Percentiles rank a stretch among this genome's conserved stretches.
These are phyloP conservation scores for Chaetoderma sp. DNA, from an alignment of 2,888 invertebrate genomes.

Conservation along the genomic window DNA sequence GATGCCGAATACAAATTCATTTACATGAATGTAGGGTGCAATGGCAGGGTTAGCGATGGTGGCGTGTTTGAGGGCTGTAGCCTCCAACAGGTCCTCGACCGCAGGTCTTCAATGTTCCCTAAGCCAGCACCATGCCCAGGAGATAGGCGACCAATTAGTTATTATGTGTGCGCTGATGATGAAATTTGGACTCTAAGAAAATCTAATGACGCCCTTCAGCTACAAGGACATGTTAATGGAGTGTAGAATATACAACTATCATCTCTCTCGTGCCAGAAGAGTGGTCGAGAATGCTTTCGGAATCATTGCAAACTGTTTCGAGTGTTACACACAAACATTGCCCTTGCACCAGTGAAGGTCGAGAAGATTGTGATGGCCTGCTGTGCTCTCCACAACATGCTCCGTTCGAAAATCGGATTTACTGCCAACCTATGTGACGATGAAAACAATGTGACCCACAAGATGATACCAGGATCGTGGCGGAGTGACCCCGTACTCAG, in stretches of 20 bases:
- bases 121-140: constrained; percentile 5
- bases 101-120: no score
- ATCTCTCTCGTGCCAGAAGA: constrained; percentile 7
- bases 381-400: constrained; percentile 21
- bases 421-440: no score
- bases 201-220: constrained; percentile 11
- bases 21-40: constrained; percentile 10
- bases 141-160: background rate
- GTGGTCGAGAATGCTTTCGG: constrained; percentile 22
- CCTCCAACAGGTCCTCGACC: no score
- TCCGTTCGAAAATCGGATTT: constrained; percentile 2
- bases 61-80: background rate
- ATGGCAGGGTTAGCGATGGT: constrained; percentile 7
- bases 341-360: constrained; percentile 21
- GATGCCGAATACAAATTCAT: constrained; percentile 24
- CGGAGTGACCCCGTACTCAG: no score
- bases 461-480: no score
- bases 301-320: constrained; percentile 17
- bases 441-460: no score
- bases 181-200: constrained; percentile 10
- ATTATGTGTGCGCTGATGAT: constrained; percentile 11
- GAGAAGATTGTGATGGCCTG: constrained; percentile 12
- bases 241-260: constrained; percentile 14
- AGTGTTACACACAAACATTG: constrained; percentile 11
- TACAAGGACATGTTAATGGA: background rate